Conservation (phyloP, 53 echinoderm and acorn worm genomes). For the Astropecten irregularis region DNA sequence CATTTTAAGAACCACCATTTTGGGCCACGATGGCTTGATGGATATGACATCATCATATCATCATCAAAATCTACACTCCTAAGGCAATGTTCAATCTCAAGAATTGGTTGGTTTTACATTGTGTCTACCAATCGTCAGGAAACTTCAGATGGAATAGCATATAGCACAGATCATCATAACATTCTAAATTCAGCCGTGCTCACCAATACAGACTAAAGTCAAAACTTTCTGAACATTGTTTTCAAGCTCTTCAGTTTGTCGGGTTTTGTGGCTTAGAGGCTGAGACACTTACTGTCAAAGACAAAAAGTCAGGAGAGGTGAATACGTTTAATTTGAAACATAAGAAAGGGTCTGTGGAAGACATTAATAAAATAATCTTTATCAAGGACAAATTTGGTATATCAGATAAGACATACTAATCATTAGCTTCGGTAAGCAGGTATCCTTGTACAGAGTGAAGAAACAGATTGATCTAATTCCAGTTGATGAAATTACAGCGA, state of each 20-base stretch:
- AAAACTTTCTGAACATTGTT: neutral
- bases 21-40: no score
- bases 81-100: no score
- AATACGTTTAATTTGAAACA: neutral
- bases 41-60: no score
- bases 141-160: no score
- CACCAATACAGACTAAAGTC: neutral
- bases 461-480: neutral
- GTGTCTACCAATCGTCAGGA: no score
- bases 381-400: neutral
- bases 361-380: neutral
- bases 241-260: neutral
- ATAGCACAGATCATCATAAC: no score
- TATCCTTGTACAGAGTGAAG: neutral
- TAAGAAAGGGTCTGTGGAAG: neutral
- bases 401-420: neutral
- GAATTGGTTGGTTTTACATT: no score
- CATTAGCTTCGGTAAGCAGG: neutral
- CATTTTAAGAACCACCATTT: no score
- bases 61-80: no score
- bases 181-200: neutral
- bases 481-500: conserved; percentile 1
- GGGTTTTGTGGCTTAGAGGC: neutral
- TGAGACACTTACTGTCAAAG: neutral
- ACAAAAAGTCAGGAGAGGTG: neutral